These are phyloP conservation scores for Drosophila bipectinata DNA, from an alignment of 1,140 invertebrate species.

Conservation along the genomic window DNA sequence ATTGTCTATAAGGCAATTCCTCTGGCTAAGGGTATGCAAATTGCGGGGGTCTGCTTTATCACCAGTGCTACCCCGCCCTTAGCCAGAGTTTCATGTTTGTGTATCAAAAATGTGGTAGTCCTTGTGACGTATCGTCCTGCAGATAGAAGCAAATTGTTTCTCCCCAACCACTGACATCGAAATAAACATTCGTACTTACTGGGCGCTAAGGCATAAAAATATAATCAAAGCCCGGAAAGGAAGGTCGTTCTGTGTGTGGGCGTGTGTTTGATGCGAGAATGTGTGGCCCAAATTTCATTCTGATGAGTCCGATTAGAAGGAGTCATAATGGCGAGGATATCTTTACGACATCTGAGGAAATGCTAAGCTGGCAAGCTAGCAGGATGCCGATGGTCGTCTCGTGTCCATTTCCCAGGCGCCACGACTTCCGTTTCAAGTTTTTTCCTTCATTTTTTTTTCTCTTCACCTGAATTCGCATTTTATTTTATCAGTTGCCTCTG, in stretches of 20 bases:
- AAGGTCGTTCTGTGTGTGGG: constrained; percentile 49
- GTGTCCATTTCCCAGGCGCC: constrained; percentile 19
- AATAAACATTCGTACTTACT: constrained; percentile 33
- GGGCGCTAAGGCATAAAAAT: constrained; percentile 34
- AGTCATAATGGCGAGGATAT: constrained; percentile 61
- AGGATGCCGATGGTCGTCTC: constrained; percentile 23
- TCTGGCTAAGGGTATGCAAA: constrained; percentile 49
- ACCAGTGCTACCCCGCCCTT: neutral
- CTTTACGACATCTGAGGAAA: constrained; percentile 74
- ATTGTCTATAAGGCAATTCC: constrained; percentile 50
- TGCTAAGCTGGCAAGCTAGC: constrained; percentile 53
- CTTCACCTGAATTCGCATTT: constrained; percentile 37
- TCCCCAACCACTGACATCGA: constrained; percentile 24
- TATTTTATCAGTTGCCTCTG: constrained; percentile 49
- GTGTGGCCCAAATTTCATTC: constrained; percentile 26
- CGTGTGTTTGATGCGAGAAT: constrained; percentile 6
- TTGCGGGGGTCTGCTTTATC: constrained; percentile 26
- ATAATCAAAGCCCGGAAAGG: constrained; percentile 63
- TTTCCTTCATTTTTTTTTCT: constrained; percentile 7
- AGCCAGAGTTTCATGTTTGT: constrained; percentile 20
- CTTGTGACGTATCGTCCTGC: constrained; percentile 73
- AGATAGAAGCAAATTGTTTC: constrained; percentile 83
- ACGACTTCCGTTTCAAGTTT: constrained; percentile 16
- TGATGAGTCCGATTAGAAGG: constrained; percentile 67
- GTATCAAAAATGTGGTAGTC: constrained; percentile 25